A percentile compares a stretch with the other conserved stretches of the same genome.
These are phyloP conservation scores for Drosophila paramelanica DNA, from an alignment of 2,888 invertebrate genomes.

Conservation along the genomic window DNA sequence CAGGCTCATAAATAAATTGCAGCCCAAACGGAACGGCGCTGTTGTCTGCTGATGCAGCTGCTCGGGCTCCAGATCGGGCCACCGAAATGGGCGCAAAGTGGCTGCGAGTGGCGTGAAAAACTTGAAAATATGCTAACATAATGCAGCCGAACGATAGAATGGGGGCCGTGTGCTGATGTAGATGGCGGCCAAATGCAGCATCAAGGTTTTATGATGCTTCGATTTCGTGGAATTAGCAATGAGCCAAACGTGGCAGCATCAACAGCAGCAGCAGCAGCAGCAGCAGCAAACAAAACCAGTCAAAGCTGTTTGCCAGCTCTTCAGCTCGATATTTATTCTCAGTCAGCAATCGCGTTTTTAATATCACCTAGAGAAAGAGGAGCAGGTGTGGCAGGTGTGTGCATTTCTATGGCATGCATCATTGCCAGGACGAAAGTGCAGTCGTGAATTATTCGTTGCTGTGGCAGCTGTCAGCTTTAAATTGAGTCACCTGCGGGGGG, in stretches of 20 bases:
- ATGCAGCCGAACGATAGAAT: slow-evolving; percentile 46
- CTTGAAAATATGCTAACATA: slow-evolving; percentile 71
- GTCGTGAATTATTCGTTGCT: slow-evolving; percentile 52
- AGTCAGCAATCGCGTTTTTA: slow-evolving; percentile 58
- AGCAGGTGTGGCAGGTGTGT: slow-evolving; percentile 1
- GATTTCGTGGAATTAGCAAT: slow-evolving; percentile 83
- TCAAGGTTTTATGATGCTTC: slow-evolving; percentile 80
- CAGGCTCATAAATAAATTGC: slow-evolving; percentile 74
- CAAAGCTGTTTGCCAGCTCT: slow-evolving; percentile 18
- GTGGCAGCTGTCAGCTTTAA: slow-evolving; percentile 43
- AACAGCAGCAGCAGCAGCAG: slow-evolving; percentile 23
- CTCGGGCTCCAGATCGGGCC: slow-evolving; percentile 20
- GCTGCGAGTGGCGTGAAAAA: slow-evolving; percentile 61
- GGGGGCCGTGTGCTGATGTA: slow-evolving; percentile 1
- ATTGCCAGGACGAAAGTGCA: slow-evolving; percentile 35
- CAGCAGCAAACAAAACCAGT: slow-evolving; percentile 23
- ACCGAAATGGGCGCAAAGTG: slow-evolving; percentile 55
- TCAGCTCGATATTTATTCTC: slow-evolving; percentile 55
- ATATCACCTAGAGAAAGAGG: slow-evolving; percentile 40
- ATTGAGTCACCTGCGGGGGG: slow-evolving; percentile 35
- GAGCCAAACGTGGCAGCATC: slow-evolving; percentile 46
- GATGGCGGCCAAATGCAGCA: slow-evolving; percentile 47
- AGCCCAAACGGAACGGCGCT: slow-evolving; percentile 53
- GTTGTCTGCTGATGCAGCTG: slow-evolving; percentile 52
- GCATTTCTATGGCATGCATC: slow-evolving; percentile 10